phyloP scores from a whole-genome alignment of 1,140 invertebrate species.

The Sycobia sp. region DNA sequence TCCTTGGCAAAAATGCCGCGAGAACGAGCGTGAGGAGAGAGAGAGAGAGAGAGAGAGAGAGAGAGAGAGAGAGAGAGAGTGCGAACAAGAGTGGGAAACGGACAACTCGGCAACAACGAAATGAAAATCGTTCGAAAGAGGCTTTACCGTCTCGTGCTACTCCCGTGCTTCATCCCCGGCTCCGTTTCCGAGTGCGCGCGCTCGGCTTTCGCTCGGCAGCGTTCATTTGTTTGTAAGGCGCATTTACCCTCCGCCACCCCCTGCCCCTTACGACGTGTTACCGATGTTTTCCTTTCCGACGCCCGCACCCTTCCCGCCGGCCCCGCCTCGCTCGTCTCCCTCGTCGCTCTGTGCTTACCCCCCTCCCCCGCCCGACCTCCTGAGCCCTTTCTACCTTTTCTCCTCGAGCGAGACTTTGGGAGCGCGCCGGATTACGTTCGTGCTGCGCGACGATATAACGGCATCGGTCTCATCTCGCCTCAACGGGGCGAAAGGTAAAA shows the following conservation, averaged over 20 bases:
- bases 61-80: background rate
- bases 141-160: constrained; percentile 12
- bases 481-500: too few relatives aligned
- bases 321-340: background rate
- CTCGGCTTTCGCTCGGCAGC: too few relatives aligned
- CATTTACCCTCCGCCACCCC: too few relatives aligned
- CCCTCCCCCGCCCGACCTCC: too few relatives aligned
- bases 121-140: constrained; percentile 33
- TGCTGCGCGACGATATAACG: too few relatives aligned
- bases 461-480: too few relatives aligned
- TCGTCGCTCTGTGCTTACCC: too few relatives aligned
- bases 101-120: constrained; percentile 15
- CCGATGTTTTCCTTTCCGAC: constrained; percentile 28
- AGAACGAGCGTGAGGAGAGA: background rate
- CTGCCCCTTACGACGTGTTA: too few relatives aligned
- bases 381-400: too few relatives aligned
- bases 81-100: background rate
- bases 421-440: too few relatives aligned
- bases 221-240: constrained; percentile 30
- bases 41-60: background rate
- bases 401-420: too few relatives aligned
- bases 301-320: background rate
- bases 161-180: constrained; percentile 15
- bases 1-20: background rate
- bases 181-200: too few relatives aligned